Percentiles rank a stretch among this genome's conserved stretches.
phyloP scores from a whole-genome alignment of 1,140 invertebrate species.

The Brachystomella parvula region DNA sequence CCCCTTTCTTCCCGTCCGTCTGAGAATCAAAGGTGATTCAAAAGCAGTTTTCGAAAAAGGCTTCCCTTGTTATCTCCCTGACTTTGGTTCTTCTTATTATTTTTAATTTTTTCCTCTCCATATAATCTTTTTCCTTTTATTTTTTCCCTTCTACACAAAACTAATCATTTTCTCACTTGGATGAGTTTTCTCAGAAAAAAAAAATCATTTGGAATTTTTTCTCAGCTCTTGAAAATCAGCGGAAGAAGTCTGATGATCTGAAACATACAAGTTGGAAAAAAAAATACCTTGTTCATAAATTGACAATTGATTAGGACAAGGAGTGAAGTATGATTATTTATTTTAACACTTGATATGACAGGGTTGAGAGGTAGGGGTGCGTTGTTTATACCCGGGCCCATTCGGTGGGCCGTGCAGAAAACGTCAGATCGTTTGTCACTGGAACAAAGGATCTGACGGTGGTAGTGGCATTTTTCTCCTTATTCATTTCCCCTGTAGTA shows the following conservation, averaged over 20 bases:
- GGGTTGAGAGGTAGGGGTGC: slow-evolving; percentile 1
- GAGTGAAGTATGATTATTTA: not conserved
- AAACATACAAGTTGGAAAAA: no score
- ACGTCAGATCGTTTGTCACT: slow-evolving; percentile 10
- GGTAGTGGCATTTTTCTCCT: not conserved
- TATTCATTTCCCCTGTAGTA: not conserved
- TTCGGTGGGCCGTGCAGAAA: slow-evolving; percentile 4
- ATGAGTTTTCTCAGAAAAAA: no score
- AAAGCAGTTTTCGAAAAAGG: no score
- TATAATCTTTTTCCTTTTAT: no score
- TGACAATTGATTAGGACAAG: not conserved
- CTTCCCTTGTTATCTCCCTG: not conserved
- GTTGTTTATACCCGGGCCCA: not conserved
- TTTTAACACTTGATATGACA: slow-evolving; percentile 12
- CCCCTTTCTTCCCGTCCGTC: not conserved
- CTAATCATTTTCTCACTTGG: no score
- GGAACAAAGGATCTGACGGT: not conserved
- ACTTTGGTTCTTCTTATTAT: not conserved
- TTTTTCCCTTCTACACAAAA: no score
- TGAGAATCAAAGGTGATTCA: no score
- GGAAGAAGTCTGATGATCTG: no score
- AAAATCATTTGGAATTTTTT: no score
- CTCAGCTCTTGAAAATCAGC: no score
- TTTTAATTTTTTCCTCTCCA: no score
- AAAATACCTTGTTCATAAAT: no score